These are phyloP conservation scores for Rachycentron canadum DNA, from an alignment of 2,797 vertebrate species.

Conservation along the genomic window DNA sequence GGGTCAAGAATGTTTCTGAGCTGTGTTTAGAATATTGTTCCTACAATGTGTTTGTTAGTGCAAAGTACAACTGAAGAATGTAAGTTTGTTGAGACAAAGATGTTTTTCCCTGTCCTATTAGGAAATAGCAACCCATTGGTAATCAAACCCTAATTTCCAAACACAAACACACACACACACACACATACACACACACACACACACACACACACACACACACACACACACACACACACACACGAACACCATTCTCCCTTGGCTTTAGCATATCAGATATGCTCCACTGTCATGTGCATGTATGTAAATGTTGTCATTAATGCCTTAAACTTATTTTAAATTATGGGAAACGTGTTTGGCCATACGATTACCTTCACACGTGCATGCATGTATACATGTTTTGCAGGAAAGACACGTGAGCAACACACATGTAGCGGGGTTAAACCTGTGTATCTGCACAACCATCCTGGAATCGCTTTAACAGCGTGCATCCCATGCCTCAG, in stretches of 20 bases:
- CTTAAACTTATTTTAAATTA: neutral
- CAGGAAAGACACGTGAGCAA: constrained; percentile 12
- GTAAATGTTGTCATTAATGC: constrained; percentile 22
- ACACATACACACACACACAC: neutral
- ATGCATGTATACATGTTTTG: neutral
- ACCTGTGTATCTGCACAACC: constrained; percentile 43
- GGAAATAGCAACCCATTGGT: constrained; percentile 5
- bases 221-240: neutral
- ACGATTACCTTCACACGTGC: constrained; percentile 33
- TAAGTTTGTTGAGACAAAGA: constrained; percentile 51
- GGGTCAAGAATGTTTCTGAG: constrained; percentile 53
- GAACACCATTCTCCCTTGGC: constrained; percentile 4
- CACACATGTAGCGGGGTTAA: constrained; percentile 37
- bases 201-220: neutral
- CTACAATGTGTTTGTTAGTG: constrained; percentile 51
- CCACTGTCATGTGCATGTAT: neutral
- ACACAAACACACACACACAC: neutral
- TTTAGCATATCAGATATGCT: constrained; percentile 7
- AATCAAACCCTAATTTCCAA: neutral
- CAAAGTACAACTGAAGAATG: constrained; percentile 35
- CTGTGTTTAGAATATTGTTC: constrained; percentile 50
- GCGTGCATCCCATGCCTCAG: constrained; percentile 29
- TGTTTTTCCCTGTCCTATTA: constrained; percentile 8
- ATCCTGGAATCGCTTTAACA: constrained; percentile 27
- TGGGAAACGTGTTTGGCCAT: constrained; percentile 25